Base-by-base conservation (phyloP, 1,140 invertebrate genomes). In the Micrasema minimum region DNA sequence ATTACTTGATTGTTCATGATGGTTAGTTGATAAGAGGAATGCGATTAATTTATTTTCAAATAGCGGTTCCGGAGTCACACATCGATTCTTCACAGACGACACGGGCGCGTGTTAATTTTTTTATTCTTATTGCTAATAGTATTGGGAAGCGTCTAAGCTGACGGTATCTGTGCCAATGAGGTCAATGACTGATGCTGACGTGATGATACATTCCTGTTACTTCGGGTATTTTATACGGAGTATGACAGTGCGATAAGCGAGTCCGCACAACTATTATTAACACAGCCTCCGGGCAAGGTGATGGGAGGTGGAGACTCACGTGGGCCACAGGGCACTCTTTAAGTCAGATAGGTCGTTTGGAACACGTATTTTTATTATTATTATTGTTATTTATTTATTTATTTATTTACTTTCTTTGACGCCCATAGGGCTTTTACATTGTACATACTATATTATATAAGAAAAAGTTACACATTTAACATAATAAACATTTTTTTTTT, bases 141-240 rank as follows among this genome's bases (percentile, higher is more conserved):
- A 23, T 22, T 23, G 18, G 2, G 20, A 51, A 22, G 50, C 50
- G 20, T 22, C 50, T 51, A 6, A 1, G 9, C 50, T 26, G 31
- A 6, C 26, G 31, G 53, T 57, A 57, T 57, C 14, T 35, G 53
- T 57, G 53, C 20, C 53, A 57, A 16, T 35, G 53, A 37, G 53
- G 53, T 57, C 53, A 35, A 3, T 57, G 53, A 57, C 53, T 35
- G 53, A 37, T 57, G 50, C 18, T 51, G 53, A 57, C 53, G 53
- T 57, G 53, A 16, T 38, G n/a, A 18, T 9, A 2, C 53, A 37
- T 57, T 55, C 53, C 53, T 51, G 22, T 51, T 51, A 50, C 50
- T 51, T 51, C 26, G 26, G 50, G 26, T 12, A 51, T 51, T 22
- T 26, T 51, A 51, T 22, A 26, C 26, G n/a, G n/a, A 51, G 11